Conservation (phyloP, 2,113 vertebrate genomes). For the Callopanchax toddi region DNA sequence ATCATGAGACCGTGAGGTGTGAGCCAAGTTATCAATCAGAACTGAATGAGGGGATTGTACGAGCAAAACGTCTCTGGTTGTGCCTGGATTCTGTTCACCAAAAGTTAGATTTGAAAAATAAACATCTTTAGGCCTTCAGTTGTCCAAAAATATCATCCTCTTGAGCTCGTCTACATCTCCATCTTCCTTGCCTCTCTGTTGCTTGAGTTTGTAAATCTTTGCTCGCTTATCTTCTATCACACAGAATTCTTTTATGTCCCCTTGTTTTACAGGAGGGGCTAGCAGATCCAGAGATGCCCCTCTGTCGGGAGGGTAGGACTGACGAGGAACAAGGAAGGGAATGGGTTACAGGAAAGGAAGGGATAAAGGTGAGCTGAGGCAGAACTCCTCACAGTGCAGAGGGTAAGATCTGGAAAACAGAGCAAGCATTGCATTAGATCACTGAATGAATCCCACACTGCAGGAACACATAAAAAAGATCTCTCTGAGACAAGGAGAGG, state of each 20-base stretch:
- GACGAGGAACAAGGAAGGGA: constrained; percentile 49
- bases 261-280: constrained; percentile 44
- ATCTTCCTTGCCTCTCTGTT: constrained; percentile 18
- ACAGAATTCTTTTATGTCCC: constrained; percentile 42
- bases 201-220: constrained; percentile 8
- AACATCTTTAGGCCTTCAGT: constrained; percentile 62
- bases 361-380: constrained; percentile 41
- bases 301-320: constrained; percentile 41
- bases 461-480: constrained; percentile 19
- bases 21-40: constrained; percentile 34
- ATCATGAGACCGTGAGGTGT: constrained; percentile 81
- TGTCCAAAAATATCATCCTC: constrained; percentile 64
- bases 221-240: constrained; percentile 30
- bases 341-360: constrained; percentile 39
- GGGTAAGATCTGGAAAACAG: constrained; percentile 65
- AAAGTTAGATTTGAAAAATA: constrained; percentile 65
- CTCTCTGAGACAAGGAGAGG: no score
- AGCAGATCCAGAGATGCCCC: constrained; percentile 30
- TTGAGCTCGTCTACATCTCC: constrained; percentile 34
- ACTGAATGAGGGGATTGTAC: constrained; percentile 48
- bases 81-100: constrained; percentile 33
- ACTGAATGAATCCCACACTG: constrained; percentile 19
- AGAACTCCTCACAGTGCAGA: constrained; percentile 62
- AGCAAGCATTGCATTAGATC: constrained; percentile 46
- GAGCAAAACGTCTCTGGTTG: constrained; percentile 46